Evolutionary conservation across 2,113 vertebrate genomes (phyloP).

Genomic region (Gopherus flavomarginatus): DNA sequence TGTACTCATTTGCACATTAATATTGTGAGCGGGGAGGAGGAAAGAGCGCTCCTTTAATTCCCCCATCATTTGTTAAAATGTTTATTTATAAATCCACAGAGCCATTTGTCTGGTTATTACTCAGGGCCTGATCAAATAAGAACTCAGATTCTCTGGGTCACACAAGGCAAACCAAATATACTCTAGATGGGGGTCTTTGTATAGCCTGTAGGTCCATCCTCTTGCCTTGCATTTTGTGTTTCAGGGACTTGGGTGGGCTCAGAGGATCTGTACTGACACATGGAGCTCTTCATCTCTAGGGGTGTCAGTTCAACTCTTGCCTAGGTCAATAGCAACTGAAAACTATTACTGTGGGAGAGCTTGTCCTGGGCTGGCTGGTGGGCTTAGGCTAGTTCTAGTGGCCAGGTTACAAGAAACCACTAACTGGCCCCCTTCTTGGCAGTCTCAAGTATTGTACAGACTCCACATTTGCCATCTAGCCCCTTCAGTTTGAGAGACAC

Average conservation of each 20-base stretch:
- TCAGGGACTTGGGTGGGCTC: constrained; percentile 65
- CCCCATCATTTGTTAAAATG: constrained; percentile 77
- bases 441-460: not conserved
- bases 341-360: not conserved
- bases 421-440: not conserved
- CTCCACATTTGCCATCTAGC: not conserved
- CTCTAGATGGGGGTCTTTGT: constrained; percentile 11
- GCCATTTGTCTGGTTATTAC: constrained; percentile 77
- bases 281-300: not conserved
- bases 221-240: not conserved
- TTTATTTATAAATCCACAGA: constrained; percentile 80
- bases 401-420: rapidly evolving
- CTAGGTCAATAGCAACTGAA: not conserved
- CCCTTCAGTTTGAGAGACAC: not conserved
- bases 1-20: constrained; percentile 62
- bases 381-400: too few relatives aligned
- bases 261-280: not conserved
- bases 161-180: constrained; percentile 69
- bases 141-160: constrained; percentile 68
- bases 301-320: not conserved
- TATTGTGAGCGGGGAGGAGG: not conserved
- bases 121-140: constrained; percentile 76
- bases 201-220: not conserved
- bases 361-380: not conserved
- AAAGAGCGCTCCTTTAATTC: constrained; percentile 65